These are phyloP conservation scores for Eupsilia transversa DNA, from an alignment of 2,888 invertebrate species.

Conservation along the genomic window DNA sequence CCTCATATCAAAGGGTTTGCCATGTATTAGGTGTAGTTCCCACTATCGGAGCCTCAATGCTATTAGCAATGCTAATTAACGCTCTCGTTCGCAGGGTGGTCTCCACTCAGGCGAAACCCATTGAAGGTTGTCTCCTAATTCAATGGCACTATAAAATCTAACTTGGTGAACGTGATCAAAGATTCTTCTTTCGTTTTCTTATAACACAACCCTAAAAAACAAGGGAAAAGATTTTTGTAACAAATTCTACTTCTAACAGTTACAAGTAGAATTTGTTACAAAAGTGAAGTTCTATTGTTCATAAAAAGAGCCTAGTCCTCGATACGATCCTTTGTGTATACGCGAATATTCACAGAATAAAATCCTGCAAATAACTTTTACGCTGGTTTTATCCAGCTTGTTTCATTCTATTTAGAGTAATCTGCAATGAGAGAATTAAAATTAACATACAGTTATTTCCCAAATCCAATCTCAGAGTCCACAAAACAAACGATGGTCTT, in stretches of 20 bases:
- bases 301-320: background rate
- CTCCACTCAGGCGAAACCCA: constrained; percentile 58
- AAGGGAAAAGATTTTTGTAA: background rate
- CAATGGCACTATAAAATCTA: constrained; percentile 62
- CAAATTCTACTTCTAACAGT: no score
- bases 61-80: constrained; percentile 76
- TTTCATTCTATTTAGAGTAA: background rate
- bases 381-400: no score
- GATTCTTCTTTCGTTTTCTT: constrained; percentile 29
- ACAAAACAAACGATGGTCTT: background rate
- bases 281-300: background rate
- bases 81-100: constrained; percentile 59
- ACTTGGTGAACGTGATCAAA: constrained; percentile 63
- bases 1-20: constrained; percentile 40
- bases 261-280: no score
- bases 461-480: background rate
- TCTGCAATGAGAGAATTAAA: no score
- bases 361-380: background rate
- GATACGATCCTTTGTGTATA: background rate
- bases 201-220: background rate
- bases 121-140: constrained; percentile 55
- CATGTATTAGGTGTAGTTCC: constrained; percentile 40
- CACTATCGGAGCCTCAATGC: constrained; percentile 56
- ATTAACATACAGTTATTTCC: no score
- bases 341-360: background rate